Evolutionary conservation across 30 jellyfish, hydroid and myxozoan genomes (phyloP).

Genomic region (Hydra vulgaris): DNA sequence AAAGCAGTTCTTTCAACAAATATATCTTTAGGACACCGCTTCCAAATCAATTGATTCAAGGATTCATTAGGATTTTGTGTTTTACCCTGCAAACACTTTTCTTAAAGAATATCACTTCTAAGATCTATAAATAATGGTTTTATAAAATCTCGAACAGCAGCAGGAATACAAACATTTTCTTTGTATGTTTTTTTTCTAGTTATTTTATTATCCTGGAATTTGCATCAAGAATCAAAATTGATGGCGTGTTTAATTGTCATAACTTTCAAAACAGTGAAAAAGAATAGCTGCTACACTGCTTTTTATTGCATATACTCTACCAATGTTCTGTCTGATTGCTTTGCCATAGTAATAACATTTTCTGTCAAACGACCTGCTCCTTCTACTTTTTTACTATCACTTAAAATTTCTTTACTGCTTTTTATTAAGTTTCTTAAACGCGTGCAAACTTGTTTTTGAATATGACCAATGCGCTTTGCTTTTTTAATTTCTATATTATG

Average conservation of each 20-base stretch:
- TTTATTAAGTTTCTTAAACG: background rate
- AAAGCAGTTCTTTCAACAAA: no score
- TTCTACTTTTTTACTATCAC: background rate
- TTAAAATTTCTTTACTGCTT: background rate
- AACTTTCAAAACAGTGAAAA: background rate
- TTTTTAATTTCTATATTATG: background rate
- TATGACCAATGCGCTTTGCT: background rate
- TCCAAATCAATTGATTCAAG: no score
- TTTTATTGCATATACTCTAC: background rate
- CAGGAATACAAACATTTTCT: no score
- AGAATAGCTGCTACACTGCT: constrained; percentile 2
- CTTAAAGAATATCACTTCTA: no score
- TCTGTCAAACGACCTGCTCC: constrained; percentile 12
- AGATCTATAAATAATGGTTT: no score
- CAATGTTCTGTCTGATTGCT: background rate
- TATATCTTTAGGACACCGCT: no score
- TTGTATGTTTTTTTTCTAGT: no score
- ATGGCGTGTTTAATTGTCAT: background rate
- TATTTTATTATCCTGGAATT: background rate
- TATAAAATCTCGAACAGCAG: no score
- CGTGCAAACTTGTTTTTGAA: constrained; percentile 4
- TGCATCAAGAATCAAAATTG: background rate
- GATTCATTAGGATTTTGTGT: no score
- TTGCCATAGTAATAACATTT: constrained; percentile 11
- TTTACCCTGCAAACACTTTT: no score